Conservation (phyloP, 2,888 invertebrate genomes). For the Clepsis dumicolana region DNA sequence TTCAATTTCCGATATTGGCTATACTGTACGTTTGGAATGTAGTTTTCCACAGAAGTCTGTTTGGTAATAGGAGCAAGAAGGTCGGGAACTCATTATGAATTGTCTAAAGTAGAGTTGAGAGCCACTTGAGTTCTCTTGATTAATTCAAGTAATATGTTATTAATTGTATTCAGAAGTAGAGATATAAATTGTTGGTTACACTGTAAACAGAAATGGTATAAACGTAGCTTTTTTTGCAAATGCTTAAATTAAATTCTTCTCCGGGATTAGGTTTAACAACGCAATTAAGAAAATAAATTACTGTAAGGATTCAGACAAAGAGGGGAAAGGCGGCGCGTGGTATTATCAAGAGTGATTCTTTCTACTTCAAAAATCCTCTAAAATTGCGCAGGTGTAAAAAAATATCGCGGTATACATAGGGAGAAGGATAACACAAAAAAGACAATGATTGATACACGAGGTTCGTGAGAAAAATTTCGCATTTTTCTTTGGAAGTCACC, state of each 20-base stretch:
- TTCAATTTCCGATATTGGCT: slow-evolving; percentile 83
- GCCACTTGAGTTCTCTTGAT: neutral
- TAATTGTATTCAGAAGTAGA: neutral
- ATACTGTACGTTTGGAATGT: slow-evolving; percentile 60
- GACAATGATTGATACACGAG: slow-evolving; percentile 72
- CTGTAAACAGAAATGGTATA: slow-evolving; percentile 5
- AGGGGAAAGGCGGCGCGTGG: slow-evolving; percentile 49
- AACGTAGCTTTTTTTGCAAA: slow-evolving; percentile 52
- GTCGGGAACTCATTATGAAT: slow-evolving; percentile 5
- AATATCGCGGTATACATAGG: slow-evolving; percentile 18
- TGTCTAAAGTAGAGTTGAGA: neutral
- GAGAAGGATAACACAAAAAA: slow-evolving; percentile 58
- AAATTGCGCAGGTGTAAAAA: slow-evolving; percentile 50
- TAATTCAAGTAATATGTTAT: neutral
- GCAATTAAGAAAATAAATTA: slow-evolving; percentile 76
- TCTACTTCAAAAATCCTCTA: neutral
- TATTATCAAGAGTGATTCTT: slow-evolving; percentile 49
- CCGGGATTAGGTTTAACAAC: slow-evolving; percentile 71
- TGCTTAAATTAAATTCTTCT: slow-evolving; percentile 66
- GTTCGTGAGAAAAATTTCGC: slow-evolving; percentile 60
- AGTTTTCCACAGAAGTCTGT: slow-evolving; percentile 34
- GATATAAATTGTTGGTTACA: neutral
- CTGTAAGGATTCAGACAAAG: slow-evolving; percentile 59
- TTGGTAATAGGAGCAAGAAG: slow-evolving; percentile 17
- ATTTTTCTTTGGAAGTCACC: slow-evolving; percentile 56